phyloP scores from a whole-genome alignment of 2,888 invertebrate species.

The Chloroclysta siterata region DNA sequence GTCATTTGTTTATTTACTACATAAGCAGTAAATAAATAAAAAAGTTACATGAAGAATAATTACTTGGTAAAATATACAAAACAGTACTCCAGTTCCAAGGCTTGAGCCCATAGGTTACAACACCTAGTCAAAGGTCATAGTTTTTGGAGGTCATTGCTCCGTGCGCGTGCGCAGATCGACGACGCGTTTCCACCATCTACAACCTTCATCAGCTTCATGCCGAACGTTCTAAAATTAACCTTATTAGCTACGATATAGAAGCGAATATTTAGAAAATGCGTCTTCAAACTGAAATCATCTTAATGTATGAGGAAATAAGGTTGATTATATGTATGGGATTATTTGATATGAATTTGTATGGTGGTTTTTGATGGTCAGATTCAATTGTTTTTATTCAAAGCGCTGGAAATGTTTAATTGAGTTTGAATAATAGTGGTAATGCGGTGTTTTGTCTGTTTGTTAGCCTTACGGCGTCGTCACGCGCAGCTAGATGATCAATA shows the following conservation, averaged over 20 bases:
- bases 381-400: conserved; percentile 78
- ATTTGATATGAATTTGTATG: conserved; percentile 21
- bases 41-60: too few relatives aligned
- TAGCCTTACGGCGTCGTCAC: conserved; percentile 26
- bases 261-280: neutral
- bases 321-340: neutral
- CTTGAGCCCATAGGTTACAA: conserved; percentile 24
- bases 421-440: conserved; percentile 59
- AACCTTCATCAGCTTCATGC: conserved; percentile 9
- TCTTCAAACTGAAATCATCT: neutral
- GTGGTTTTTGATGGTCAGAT: conserved; percentile 60
- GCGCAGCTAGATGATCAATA: conserved; percentile 17
- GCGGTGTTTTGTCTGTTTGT: conserved; percentile 29
- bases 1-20: too few relatives aligned
- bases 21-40: too few relatives aligned
- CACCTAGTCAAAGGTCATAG: conserved; percentile 57
- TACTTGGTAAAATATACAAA: too few relatives aligned
- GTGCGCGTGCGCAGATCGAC: conserved; percentile 51
- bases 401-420: conserved; percentile 78
- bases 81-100: conserved; percentile 2
- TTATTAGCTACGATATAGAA: conserved; percentile 29
- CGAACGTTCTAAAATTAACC: conserved; percentile 40
- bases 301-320: conserved; percentile 28
- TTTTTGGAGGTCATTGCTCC: conserved; percentile 51
- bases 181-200: conserved; percentile 36